Base-by-base conservation (phyloP, 2,888 invertebrate species). In the Cosmia trapezina region DNA sequence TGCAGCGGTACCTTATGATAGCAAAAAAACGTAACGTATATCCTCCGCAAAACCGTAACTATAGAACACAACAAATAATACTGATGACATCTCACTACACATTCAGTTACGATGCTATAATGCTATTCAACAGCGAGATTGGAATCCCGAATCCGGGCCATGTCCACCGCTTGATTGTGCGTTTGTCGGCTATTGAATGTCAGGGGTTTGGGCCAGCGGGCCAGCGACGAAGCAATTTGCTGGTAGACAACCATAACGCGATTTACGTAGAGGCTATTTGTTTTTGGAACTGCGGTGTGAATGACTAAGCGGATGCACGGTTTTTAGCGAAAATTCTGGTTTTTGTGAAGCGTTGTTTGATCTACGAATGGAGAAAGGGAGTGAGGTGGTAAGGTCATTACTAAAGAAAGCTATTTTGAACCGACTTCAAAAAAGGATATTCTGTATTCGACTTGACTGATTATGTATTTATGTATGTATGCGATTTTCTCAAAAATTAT, bases 91-190 rank as follows among this genome's bases (percentile, higher is more conserved):
- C 61, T 76, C 77, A 68, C 51, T 63, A 33, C 37, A 56, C 17
- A 45, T 59, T 66, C 67, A 66, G 76, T 60, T 70, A 57, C 57
- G 57, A 28, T 17, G 37, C 14, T 62, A 65, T 76, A 80, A 76
- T 76, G 53, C 85, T 81, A 89, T 91, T 90, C 87, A 88, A 83
- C 83, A 79, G 69, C 80, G 83, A 87, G 88, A 91, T 91, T 90
- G 89, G 86, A 90, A 89, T 90, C 86, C 81, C 86, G 85, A 87
- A 87, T 87, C 86, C 82, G 78, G 73, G 56, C 70, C 76, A 76
- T 80, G 84, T 68, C 75, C 84, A 72, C 73, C 79, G 76, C 84
- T 84, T 88, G 86, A 87, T 86, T 87, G 87, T 87, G 85, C 86
- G 89, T 88, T 90, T 89, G 88, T 84, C 83, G 84, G 78, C 86